Conservation (phyloP, 2,888 invertebrate species). For the Baronia brevicornis region DNA sequence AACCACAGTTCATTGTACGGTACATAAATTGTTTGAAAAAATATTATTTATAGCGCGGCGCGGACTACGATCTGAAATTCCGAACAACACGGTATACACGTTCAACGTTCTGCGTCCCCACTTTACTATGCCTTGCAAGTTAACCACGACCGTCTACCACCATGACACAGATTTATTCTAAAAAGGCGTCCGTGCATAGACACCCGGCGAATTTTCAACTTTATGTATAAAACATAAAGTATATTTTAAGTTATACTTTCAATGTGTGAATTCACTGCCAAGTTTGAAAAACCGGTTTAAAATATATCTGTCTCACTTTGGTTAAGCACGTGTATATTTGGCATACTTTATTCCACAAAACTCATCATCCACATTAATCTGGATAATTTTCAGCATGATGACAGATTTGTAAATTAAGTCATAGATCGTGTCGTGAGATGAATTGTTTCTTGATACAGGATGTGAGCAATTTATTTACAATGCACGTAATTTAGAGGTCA, state of each 20-base stretch:
- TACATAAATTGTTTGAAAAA: constrained; percentile 2
- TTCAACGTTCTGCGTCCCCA: constrained; percentile 42
- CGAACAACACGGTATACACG: constrained; percentile 34
- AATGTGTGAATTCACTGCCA: constrained; percentile 55
- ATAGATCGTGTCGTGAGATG: constrained; percentile 31
- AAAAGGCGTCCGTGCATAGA: constrained; percentile 35
- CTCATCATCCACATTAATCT: constrained; percentile 12
- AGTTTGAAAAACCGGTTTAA: constrained; percentile 64
- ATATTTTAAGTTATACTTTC: constrained; percentile 19
- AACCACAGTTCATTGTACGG: constrained; percentile 1
- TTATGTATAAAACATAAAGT: constrained; percentile 19
- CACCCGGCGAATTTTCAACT: constrained; percentile 21
- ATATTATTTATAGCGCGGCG: constrained; percentile 16
- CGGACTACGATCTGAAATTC: constrained; percentile 39
- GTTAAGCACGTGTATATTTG: constrained; percentile 48
- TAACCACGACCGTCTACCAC: constrained; percentile 54
- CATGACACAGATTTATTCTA: constrained; percentile 31
- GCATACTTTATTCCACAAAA: constrained; percentile 33
- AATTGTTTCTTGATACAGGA: constrained; percentile 42
- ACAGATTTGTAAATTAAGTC: constrained; percentile 28
- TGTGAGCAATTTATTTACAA: constrained; percentile 52
- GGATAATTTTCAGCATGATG: constrained; percentile 16
- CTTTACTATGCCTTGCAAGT: constrained; percentile 56
- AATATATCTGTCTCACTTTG: constrained; percentile 39
- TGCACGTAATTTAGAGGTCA: constrained; percentile 44